phyloP scores from a whole-genome alignment of 2,888 invertebrate species.

The Machimus atricapillus region DNA sequence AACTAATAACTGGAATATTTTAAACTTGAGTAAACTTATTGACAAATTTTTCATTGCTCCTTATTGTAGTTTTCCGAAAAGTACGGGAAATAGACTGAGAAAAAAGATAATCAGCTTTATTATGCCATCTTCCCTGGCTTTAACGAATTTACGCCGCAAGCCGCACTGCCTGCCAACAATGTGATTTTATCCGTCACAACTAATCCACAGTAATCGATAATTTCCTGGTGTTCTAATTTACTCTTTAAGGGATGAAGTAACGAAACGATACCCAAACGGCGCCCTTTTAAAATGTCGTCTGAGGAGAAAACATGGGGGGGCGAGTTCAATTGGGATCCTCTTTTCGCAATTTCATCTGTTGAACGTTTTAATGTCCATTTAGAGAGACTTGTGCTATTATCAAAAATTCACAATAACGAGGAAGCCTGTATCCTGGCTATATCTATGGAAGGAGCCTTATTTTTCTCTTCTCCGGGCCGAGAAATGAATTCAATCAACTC shows the following conservation, averaged over 20 bases:
- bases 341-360: background rate
- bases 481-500: conserved; percentile 34
- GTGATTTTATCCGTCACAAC: background rate
- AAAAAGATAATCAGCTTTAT: background rate
- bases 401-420: conserved; percentile 30
- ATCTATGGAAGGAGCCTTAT: background rate
- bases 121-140: background rate
- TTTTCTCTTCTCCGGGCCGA: background rate
- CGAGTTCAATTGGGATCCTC: background rate
- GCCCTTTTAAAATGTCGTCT: background rate
- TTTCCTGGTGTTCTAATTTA: conserved; percentile 23
- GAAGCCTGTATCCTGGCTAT: conserved; percentile 4
- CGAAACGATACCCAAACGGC: background rate
- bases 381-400: conserved; percentile 18
- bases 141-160: background rate
- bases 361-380: conserved; percentile 27
- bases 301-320: background rate
- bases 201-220: conserved; percentile 10
- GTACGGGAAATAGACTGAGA: background rate
- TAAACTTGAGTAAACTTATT: too few relatives aligned
- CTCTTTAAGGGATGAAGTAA: background rate
- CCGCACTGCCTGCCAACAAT: background rate
- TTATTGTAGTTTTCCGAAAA: background rate
- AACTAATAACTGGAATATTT: too few relatives aligned
- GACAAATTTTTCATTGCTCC: background rate